Base-by-base conservation (phyloP, 1,140 invertebrate species). In the Caenorhabditis tropicalis region DNA sequence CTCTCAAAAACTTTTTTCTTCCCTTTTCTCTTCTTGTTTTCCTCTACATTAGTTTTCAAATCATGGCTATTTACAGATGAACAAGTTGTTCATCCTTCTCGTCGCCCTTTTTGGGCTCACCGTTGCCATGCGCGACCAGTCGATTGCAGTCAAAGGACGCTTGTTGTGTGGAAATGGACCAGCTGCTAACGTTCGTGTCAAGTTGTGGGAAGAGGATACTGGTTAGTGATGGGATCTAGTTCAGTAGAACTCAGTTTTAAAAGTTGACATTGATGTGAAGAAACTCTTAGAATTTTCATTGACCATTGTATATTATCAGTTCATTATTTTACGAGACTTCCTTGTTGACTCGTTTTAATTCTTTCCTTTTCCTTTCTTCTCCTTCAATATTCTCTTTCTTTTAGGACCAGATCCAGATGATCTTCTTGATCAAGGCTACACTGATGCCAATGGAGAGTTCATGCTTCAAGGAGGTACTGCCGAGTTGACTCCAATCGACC, bases 91-190 rank as follows among this genome's bases (percentile, higher is more conserved):
- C 19, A 58, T 80, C 31, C 21, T 84, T n/a, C 58, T 65, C 12
- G 21, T 82, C 19, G 56, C 65, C 56, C 84, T 85, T 29, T n/a
- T 85, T 15, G 84, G 84, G 24, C 7, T 74, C 12, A 15, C 48
- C 16, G 31, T n/a, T 5, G 80, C 84, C 15, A 79, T 85, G 84
- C 36, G 84, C 2, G 84, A 85, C 43, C 84, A 85, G 81, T 85
- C 85, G 36, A 84, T 89, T 79, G 88, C 82, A 33, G 88, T 87
- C 49, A 87, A 87, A 51, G 89, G 65, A 49, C 65, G 49, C 27
- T 81, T 90, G 15, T 16, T 89, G 3, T 90, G 89, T 85, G 89
- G 90, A n/a, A 21, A 65, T n/a, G 88, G 88, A 36, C 89, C 89
- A 39, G 90, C 90, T 24, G 79, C 60, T 1, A 84, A 89, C 74